Percentiles rank a stretch among this genome's conserved stretches.
phyloP scores from a whole-genome alignment of 2,888 invertebrate species.

The Acanthacorydalis orientalis region DNA sequence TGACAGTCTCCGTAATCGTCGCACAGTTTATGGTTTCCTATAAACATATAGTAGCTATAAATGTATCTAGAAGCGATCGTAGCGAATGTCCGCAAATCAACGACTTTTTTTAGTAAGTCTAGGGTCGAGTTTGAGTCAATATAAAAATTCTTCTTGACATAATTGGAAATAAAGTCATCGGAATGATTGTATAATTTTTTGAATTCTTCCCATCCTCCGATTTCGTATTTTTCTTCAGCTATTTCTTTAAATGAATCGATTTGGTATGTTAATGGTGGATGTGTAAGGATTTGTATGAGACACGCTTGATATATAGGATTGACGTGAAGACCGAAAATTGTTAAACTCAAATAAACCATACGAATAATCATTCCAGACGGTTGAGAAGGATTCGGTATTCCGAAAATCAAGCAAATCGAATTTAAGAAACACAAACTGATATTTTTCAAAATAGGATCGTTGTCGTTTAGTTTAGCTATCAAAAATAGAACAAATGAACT shows the following conservation, averaged over 20 bases:
- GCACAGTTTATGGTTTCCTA: too few species aligned
- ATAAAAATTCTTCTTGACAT: too few species aligned
- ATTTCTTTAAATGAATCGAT: conserved; percentile 15
- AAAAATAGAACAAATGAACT: background rate
- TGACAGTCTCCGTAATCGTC: too few species aligned
- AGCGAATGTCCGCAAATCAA: too few species aligned
- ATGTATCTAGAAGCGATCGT: too few species aligned
- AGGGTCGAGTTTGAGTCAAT: too few species aligned
- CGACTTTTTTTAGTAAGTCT: too few species aligned
- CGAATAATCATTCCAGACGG: conserved; percentile 32
- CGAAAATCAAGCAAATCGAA: conserved; percentile 25
- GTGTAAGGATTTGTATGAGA: conserved; percentile 35
- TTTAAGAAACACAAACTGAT: conserved; percentile 11
- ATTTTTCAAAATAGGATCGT: conserved; percentile 7
- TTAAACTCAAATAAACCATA: conserved; percentile 34
- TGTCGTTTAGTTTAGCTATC: background rate
- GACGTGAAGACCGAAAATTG: conserved; percentile 34
- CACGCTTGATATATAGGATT: conserved; percentile 39
- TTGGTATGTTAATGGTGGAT: conserved; percentile 35
- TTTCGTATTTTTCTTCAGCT: too few species aligned
- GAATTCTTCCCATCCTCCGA: too few species aligned
- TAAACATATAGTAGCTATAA: too few species aligned
- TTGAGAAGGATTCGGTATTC: conserved; percentile 30
- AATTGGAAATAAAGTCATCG: too few species aligned
- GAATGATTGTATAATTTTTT: too few species aligned